Percentiles rank a stretch among this genome's conserved stretches.
Evolutionary conservation across 2,797 vertebrate genomes (phyloP).

Genomic region (Coranthus polyacanthus): DNA sequence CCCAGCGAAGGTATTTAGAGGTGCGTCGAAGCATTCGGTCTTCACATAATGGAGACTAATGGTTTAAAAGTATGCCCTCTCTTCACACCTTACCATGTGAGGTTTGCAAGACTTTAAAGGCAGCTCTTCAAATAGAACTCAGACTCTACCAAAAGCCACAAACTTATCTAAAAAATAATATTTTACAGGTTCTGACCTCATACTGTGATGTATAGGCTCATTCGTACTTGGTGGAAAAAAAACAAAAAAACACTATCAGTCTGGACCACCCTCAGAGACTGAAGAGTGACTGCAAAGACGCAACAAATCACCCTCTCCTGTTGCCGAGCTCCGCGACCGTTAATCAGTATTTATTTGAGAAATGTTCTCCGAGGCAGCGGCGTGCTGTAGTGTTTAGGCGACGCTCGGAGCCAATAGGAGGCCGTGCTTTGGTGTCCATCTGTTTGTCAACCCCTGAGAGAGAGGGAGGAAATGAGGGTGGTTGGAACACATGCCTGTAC

Average conservation of each 20-base stretch:
- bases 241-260: slow-evolving; percentile 9
- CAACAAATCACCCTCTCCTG: slow-evolving; percentile 22
- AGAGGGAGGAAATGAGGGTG: slow-evolving; percentile 64
- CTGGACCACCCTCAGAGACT: slow-evolving; percentile 48
- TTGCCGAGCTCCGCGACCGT: slow-evolving; percentile 20
- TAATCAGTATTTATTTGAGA: slow-evolving; percentile 64
- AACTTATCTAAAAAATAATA: slow-evolving; percentile 4
- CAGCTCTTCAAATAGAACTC: slow-evolving; percentile 21
- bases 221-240: neutral
- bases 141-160: neutral
- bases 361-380: slow-evolving; percentile 29
- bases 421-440: slow-evolving; percentile 52
- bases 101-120: slow-evolving; percentile 32
- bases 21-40: slow-evolving; percentile 36
- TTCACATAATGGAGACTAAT: slow-evolving; percentile 62
- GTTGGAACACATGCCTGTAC: slow-evolving; percentile 52
- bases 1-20: slow-evolving; percentile 23
- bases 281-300: slow-evolving; percentile 18
- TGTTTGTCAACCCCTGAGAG: slow-evolving; percentile 67
- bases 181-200: neutral
- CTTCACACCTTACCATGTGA: slow-evolving; percentile 67
- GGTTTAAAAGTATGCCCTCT: slow-evolving; percentile 55
- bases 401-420: slow-evolving; percentile 38
- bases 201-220: slow-evolving; percentile 12
- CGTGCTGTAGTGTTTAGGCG: slow-evolving; percentile 21